Percentiles rank a stretch among this genome's conserved stretches.
Conservation (phyloP, 1,140 invertebrate species). For the Drosophila baimaii region DNA sequence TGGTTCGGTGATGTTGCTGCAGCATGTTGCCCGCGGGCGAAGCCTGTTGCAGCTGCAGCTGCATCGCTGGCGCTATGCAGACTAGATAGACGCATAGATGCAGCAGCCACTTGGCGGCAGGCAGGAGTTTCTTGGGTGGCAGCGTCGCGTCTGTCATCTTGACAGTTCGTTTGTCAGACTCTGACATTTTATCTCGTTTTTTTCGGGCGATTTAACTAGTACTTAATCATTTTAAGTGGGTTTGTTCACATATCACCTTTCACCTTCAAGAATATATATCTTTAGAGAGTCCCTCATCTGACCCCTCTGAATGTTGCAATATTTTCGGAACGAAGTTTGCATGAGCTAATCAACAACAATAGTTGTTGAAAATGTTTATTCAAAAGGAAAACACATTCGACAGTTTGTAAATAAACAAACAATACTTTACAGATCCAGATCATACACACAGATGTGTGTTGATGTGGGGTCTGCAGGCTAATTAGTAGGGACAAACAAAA, state of each 20-base stretch:
- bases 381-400: slow-evolving; percentile 45
- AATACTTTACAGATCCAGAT: slow-evolving; percentile 55
- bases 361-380: slow-evolving; percentile 23
- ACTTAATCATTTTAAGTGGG: slow-evolving; percentile 46
- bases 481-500: slow-evolving; percentile 66
- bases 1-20: slow-evolving; percentile 67
- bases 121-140: slow-evolving; percentile 52
- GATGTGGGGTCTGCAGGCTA: slow-evolving; percentile 55
- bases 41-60: slow-evolving; percentile 59
- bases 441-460: slow-evolving; percentile 23
- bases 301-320: slow-evolving; percentile 11
- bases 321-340: not conserved
- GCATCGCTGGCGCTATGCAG: slow-evolving; percentile 69
- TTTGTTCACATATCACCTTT: slow-evolving; percentile 16
- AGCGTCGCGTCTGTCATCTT: slow-evolving; percentile 75
- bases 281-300: not conserved
- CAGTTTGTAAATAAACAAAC: slow-evolving; percentile 75
- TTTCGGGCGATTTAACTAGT: slow-evolving; percentile 33
- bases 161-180: slow-evolving; percentile 79
- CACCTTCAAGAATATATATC: not conserved
- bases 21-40: slow-evolving; percentile 73
- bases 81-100: slow-evolving; percentile 73
- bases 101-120: slow-evolving; percentile 54
- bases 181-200: slow-evolving; percentile 58
- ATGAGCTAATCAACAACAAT: slow-evolving; percentile 35